Evolutionary conservation across 64 coral and sea anemone species (phyloP), one percentile per base, ranked within the genome.

Genomic region (Pocillopora damicornis): DNA sequence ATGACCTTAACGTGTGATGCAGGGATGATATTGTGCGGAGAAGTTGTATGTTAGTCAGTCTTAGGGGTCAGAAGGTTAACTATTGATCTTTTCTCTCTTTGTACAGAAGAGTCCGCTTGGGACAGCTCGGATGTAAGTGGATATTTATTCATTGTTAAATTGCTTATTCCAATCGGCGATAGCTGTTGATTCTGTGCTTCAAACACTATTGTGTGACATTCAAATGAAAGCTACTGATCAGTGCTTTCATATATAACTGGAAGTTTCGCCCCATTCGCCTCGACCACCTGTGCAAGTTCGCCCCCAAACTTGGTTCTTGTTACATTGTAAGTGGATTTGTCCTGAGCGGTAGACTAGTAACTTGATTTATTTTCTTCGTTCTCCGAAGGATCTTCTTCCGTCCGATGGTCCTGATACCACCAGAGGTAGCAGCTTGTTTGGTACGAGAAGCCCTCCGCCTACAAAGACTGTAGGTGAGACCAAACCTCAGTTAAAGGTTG

Each of bases 321-420:
- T 67, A 67, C 64, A 18, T 16, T 7, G 64, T 16, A 17, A 18
- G 15, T 22, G 20, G 13, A 1, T 67, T 2, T 30, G 20, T 23
- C 22, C 11, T 26, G 0, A 71, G 20, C 0, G 65, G 7, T 71
- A 23, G 25, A 69, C 22, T 11, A 0, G 42, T 51, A 51, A 51
- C 42, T 51, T 51, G 3, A 7, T 51, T 51, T 30, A 20, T 62
- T 37, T 18, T 20, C 20, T 73, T 76, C 76, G 6, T 77, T 9
- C 72, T 78, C 17, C 20, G 22, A 61, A 96, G 73, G 94, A 96
- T 77, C 90, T 96, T 86, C 83, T 96, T 25, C 94, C 94, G 1
- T 93, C 94, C 16, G 94, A 96, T 80, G 94, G 82, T 13, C 88
- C 91, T 15, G 88, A 86, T 35, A 93, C 91, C 34, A 92, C 83